Evolutionary conservation across 1,140 invertebrate genomes (phyloP), one percentile per base, ranked within the genome.

Genomic region (Lutraria rhynchaena): DNA sequence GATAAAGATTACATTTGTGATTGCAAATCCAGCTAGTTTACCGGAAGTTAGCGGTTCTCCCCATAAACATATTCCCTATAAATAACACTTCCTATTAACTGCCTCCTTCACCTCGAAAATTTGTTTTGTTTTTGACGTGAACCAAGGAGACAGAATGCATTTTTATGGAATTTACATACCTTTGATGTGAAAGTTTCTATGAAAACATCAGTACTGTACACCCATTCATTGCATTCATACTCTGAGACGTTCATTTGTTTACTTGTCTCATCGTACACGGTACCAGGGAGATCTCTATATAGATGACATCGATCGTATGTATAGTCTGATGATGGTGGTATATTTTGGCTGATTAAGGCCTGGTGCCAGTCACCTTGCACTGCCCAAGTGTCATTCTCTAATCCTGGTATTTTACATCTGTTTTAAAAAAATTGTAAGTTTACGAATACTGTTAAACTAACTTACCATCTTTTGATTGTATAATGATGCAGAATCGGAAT

Each of bases 181-280:
- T 76, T 65, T 65, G 84, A 85, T 19, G 81, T 77, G 46, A 83
- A 85, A 19, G 84, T 81, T 55, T 83, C 81, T 9, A 77, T 15
- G 53, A 87, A 87, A 0, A 83, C 76, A 9, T 57, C 58, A 44
- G 33, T 82, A 61, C 83, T 82, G 63, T 87, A 87, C 5, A 87
- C 86, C 86, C 86, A 87, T 27, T 81, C 65, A 27, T 41, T 41
- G 63, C 86, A 87, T 53, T 77, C 57, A 22, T 57, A 55, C 22
- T 71, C 15, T 9, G 46, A 57, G 0, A 46, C 22, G 57, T 60
- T 75, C 3, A 60, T 4, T 4, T 49, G 49, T 31, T n/a, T 3
- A 70, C 55, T 31, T 35, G 29, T 11, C 13, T 41, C 80, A 44
- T 51, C 57, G 24, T 37, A 65, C 4, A 31, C 46, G 5, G 22